Base-by-base conservation (phyloP, 2,113 vertebrate species). In the Tachycineta bicolor region DNA sequence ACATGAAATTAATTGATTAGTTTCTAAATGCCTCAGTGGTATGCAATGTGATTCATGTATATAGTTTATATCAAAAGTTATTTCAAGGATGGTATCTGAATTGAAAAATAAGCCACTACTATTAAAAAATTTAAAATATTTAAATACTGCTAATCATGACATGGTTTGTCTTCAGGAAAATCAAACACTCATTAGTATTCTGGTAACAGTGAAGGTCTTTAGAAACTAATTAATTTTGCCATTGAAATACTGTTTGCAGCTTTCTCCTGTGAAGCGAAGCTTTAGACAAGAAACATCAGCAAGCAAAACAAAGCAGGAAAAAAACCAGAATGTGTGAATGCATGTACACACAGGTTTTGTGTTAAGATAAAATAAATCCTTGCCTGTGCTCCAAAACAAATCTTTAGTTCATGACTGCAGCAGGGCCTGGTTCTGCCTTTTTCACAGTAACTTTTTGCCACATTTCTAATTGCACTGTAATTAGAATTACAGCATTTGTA, bases 211-310 rank as follows among this genome's bases (percentile, higher is more conserved):
- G 12, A 52, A 79, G 34, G 63, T 70, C 70, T 79, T 85, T 9
- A 62, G 83, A 56, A 91, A 62, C 15, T 6, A 49, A 56, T 56
- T 77, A n/a, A 62, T 89, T 95, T 87, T 97, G 78, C 26, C 7
- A 17, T n/a, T 84, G 64, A 59, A 80, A 59, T 68, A 71, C 41
- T 60, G 22, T 67, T 88, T 83, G n/a, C 17, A 78, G 12, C 47
- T 71, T 93, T 81, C 23, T 78, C 37, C 64, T 67, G 39, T 89
- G 47, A 80, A 50, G 56, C 65, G 56, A 73, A 44, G 25, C 79
- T 95, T 25, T 76, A 90, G 82, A 55, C 31, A 73, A 87, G 65
- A 65, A 90, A 62, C 50, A 69, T 37, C 28, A 58, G 14, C n/a
- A 67, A 63, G 39, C 34, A 81, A 75, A 91, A 58, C 17, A 49